Evolutionary conservation across 2,797 vertebrate species (phyloP).

Genomic region (Enteromius mattozi): DNA sequence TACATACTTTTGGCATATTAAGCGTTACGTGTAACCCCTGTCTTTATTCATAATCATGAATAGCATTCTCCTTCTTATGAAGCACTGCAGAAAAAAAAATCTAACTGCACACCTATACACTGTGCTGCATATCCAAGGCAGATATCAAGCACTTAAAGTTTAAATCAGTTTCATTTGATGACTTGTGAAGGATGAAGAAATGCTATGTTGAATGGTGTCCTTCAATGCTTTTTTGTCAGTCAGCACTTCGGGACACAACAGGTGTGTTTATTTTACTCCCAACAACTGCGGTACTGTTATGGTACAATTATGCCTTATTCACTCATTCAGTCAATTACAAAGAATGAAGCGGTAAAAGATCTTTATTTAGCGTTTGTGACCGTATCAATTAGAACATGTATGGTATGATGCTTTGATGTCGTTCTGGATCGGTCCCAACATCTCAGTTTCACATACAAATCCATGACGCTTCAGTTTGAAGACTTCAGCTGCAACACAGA

Average conservation of each 20-base stretch:
- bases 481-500: not conserved
- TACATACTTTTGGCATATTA: slow-evolving; percentile 31
- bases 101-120: not conserved
- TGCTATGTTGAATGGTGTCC: not conserved
- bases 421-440: not conserved
- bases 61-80: not conserved
- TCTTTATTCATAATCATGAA: not conserved
- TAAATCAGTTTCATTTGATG: not conserved
- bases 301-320: slow-evolving; percentile 60
- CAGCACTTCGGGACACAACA: slow-evolving; percentile 1
- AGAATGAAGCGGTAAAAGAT: slow-evolving; percentile 6
- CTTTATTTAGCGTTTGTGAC: slow-evolving; percentile 24
- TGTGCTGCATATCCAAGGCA: not conserved
- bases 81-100: not conserved
- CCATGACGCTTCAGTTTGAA: not conserved
- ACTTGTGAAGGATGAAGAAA: slow-evolving; percentile 14
- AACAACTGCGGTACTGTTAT: slow-evolving; percentile 45
- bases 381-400: not conserved
- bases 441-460: not conserved
- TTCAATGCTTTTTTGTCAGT: slow-evolving; percentile 1
- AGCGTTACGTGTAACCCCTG: slow-evolving; percentile 14
- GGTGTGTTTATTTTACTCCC: slow-evolving; percentile 43
- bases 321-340: slow-evolving; percentile 37
- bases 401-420: slow-evolving; percentile 1
- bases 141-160: not conserved